Base-by-base conservation (phyloP, 2,113 vertebrate species). In the Eulemur rufifrons region DNA sequence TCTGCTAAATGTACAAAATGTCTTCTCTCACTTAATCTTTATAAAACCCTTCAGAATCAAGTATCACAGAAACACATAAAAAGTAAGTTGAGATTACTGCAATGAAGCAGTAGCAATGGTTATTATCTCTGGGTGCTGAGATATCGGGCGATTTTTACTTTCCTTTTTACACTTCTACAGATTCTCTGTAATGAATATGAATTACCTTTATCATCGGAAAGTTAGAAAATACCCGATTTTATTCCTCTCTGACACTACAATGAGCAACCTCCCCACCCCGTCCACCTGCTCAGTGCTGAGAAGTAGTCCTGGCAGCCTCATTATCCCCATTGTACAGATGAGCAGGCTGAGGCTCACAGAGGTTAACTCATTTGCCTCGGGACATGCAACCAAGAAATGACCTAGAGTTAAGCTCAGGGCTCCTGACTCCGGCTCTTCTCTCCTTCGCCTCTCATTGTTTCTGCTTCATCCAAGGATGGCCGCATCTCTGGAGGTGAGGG, bases 241-340 rank as follows among this genome's bases (percentile, higher is more conserved):
- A 23, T 52, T 93, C 54, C 42, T 50, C 37, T 34, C 52, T 69
- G 21, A 9, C 1, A 5, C 27, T 32, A 25, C 1, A 2, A 29
- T 2, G 14, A 27, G 59, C 5, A 37, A 10, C 2, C 1, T 0
- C 1, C 52, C 52, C 6, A 54, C 52, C 52, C 10, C 12, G 2
- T 27, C 34, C 8, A 6, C 68, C 80, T 32, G 80, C 61, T 82
- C 15, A 0, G 1, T 15, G n/a, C 32, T 5, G 5, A 39, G 39
- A 18, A n/a, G 69, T 7, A 12, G 18, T 32, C 74, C 29, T 0
- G 9, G 20, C 12, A 29, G 69, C 56, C 63, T 81, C 29, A 6
- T 20, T n/a, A 3, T 13, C 10, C 37, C 71, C 84, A 81, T 39
- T 77, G 42, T 18, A 76, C 50, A 47, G 76, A 82, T 11, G 32